Conservation (phyloP, 2,797 vertebrate genomes). For the Megaceryle alcyon region DNA sequence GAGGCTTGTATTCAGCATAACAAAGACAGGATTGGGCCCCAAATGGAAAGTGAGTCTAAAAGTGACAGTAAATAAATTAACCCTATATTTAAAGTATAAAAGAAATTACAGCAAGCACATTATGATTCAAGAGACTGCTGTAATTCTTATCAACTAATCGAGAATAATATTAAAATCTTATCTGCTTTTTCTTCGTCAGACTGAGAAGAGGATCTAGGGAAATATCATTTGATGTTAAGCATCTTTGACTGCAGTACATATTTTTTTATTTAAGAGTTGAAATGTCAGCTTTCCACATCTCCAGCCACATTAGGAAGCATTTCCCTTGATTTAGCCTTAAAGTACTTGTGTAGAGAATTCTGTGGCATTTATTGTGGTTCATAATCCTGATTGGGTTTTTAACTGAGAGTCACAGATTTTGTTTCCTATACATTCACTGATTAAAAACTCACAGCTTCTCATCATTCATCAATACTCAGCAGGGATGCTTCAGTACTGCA, state of each 20-base stretch:
- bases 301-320: background rate
- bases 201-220: background rate
- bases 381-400: constrained; percentile 36
- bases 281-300: constrained; percentile 41
- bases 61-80: background rate
- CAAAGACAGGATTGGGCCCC: background rate
- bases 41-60: background rate
- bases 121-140: background rate
- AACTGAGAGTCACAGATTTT: constrained; percentile 20
- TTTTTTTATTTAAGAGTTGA: constrained; percentile 49
- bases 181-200: constrained; percentile 11
- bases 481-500: background rate
- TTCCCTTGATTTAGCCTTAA: constrained; percentile 19
- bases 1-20: background rate
- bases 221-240: constrained; percentile 11
- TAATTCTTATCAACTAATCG: constrained; percentile 37
- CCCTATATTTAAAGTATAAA: background rate
- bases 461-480: constrained; percentile 29
- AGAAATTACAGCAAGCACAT: background rate
- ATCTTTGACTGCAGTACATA: constrained; percentile 14
- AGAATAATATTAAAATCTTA: constrained; percentile 29
- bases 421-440: constrained; percentile 43
- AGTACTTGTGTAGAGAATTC: background rate
- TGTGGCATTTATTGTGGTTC: constrained; percentile 15
- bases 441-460: constrained; percentile 46